phyloP scores from a whole-genome alignment of 2,113 vertebrate species.

The Percina caprodes region DNA sequence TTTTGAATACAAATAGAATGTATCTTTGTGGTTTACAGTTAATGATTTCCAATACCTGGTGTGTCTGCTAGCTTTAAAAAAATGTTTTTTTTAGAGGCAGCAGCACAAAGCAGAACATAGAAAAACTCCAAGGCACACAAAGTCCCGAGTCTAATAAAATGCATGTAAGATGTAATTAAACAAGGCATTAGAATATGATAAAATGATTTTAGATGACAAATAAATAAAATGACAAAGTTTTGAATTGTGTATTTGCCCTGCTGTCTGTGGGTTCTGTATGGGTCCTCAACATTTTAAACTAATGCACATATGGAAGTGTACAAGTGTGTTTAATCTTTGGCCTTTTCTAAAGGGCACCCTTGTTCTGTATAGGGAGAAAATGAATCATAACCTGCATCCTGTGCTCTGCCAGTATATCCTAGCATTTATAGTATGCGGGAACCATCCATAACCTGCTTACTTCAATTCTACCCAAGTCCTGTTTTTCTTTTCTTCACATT shows the following conservation, averaged over 20 bases:
- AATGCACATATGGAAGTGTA: neutral
- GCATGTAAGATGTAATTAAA: neutral
- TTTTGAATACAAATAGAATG: neutral
- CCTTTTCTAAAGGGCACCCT: constrained; percentile 3
- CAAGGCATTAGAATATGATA: neutral
- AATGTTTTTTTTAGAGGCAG: neutral
- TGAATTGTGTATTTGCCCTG: neutral
- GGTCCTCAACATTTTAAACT: neutral
- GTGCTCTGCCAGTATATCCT: constrained; percentile 20
- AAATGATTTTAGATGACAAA: too few species aligned
- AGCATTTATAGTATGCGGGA: constrained; percentile 29
- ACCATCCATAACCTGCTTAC: neutral
- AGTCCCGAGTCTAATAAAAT: neutral
- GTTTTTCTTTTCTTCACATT: constrained; percentile 2
- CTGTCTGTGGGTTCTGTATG: neutral
- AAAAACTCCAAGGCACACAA: too few species aligned
- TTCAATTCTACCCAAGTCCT: neutral
- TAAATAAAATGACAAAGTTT: too few species aligned
- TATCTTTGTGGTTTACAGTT: neutral
- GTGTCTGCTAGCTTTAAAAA: neutral
- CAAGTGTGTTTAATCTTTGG: neutral
- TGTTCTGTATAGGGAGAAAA: constrained; percentile 39
- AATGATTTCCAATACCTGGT: neutral
- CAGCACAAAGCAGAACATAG: neutral
- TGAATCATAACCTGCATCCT: constrained; percentile 31